Evolutionary conservation across 2,888 invertebrate genomes (phyloP).

Genomic region (Polietes domitor): DNA sequence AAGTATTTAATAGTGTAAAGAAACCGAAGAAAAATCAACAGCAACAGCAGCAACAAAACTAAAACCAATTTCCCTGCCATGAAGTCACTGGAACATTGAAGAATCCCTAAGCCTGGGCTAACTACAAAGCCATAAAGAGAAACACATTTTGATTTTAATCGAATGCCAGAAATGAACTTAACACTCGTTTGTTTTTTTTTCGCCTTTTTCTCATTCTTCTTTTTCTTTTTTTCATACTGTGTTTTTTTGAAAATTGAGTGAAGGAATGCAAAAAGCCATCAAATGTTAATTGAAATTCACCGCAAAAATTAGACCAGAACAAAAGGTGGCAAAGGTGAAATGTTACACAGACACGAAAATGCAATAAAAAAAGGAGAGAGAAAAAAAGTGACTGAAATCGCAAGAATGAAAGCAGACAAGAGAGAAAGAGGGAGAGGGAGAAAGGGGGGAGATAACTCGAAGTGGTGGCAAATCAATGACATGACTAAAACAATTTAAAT

Average conservation of each 20-base stretch:
- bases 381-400: constrained; percentile 9
- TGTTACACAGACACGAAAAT: constrained; percentile 31
- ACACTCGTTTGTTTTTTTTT: constrained; percentile 9
- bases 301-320: constrained; percentile 54
- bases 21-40: neutral
- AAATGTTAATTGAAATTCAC: constrained; percentile 56
- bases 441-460: neutral
- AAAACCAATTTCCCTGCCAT: neutral
- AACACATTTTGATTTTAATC: constrained; percentile 54
- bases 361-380: constrained; percentile 3
- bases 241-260: constrained; percentile 40
- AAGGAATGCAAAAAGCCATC: constrained; percentile 47
- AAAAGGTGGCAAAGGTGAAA: constrained; percentile 38
- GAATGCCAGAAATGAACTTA: constrained; percentile 37
- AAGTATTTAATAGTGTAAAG: constrained; percentile 20
- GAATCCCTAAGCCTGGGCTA: neutral
- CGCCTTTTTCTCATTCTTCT: neutral
- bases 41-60: neutral
- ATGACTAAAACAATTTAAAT: constrained; percentile 17
- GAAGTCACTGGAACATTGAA: neutral
- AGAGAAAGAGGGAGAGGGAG: neutral
- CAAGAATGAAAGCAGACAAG: neutral
- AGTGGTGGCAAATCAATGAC: too few species aligned
- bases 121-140: neutral
- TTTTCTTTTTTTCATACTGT: neutral